Evolutionary conservation across 2,113 vertebrate genomes (phyloP).

Genomic region (Oncorhynchus kisutch): DNA sequence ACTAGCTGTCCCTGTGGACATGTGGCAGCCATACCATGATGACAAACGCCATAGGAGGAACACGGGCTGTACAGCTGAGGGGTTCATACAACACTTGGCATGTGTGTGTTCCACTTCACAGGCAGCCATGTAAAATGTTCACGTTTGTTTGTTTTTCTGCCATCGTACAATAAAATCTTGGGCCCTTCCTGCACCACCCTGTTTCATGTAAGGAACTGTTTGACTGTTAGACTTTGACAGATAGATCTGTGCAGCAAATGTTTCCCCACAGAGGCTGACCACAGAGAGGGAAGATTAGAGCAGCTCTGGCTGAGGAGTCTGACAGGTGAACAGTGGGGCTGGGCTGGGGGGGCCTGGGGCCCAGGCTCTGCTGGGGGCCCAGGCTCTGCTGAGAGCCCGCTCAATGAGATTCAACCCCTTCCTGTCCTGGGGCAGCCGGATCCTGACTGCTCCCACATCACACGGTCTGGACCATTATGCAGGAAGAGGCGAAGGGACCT

Average conservation of each 20-base stretch:
- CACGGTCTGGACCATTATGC: background rate
- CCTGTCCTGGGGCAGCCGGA: slow-evolving; percentile 18
- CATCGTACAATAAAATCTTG: slow-evolving; percentile 29
- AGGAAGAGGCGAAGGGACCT: slow-evolving; percentile 10
- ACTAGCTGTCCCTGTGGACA: background rate
- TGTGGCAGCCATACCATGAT: slow-evolving; percentile 18
- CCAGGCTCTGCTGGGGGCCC: slow-evolving; percentile 8
- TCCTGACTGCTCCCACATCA: slow-evolving; percentile 46
- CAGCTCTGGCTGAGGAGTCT: slow-evolving; percentile 31
- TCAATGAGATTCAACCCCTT: slow-evolving; percentile 15
- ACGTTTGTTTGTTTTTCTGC: slow-evolving; percentile 71
- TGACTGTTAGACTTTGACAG: background rate
- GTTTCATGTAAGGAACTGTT: background rate
- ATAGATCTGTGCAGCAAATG: slow-evolving; percentile 59
- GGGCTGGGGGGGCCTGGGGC: slow-evolving; percentile 11
- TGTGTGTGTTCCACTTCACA: slow-evolving; percentile 32
- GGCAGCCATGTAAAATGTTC: slow-evolving; percentile 61
- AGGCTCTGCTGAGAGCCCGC: slow-evolving; percentile 3
- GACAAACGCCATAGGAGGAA: background rate
- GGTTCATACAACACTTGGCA: background rate
- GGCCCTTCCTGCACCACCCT: background rate
- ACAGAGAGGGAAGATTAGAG: slow-evolving; percentile 40
- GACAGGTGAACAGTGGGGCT: slow-evolving; percentile 56
- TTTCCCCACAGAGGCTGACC: slow-evolving; percentile 53
- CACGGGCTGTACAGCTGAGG: background rate